Evolutionary conservation across 2,888 invertebrate species (phyloP).

Genomic region (Harmothoe impar): DNA sequence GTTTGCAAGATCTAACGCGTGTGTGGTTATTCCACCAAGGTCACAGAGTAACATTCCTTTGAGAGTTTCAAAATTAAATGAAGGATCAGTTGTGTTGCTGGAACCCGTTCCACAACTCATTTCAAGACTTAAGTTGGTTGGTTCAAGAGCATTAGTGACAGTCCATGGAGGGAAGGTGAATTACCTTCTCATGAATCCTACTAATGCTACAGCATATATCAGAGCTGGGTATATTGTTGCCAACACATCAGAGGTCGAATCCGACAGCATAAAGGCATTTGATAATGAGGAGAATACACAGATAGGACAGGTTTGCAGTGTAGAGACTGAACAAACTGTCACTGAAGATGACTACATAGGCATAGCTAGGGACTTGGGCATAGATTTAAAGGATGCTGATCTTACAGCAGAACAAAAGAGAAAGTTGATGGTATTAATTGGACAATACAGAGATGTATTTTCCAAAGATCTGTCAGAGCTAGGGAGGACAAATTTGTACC

Average conservation of each 20-base stretch:
- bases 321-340: too few relatives aligned
- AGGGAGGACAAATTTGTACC: not conserved
- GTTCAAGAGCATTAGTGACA: not conserved
- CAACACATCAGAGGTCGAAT: not conserved
- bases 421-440: not conserved
- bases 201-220: not conserved
- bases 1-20: too few relatives aligned
- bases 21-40: too few relatives aligned
- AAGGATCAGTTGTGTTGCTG: not conserved
- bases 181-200: not conserved
- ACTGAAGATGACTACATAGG: too few relatives aligned
- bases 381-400: too few relatives aligned
- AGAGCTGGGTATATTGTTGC: not conserved
- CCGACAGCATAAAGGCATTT: too few relatives aligned
- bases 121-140: not conserved
- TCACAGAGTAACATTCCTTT: not conserved
- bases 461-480: slow-evolving; percentile 1
- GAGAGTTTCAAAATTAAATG: not conserved
- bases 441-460: not conserved
- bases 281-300: too few relatives aligned
- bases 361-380: too few relatives aligned
- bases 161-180: not conserved
- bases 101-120: not conserved
- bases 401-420: not conserved
- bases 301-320: too few relatives aligned